phyloP scores from a whole-genome alignment of 2,888 invertebrate species.

The Caradrina clavipalpis region DNA sequence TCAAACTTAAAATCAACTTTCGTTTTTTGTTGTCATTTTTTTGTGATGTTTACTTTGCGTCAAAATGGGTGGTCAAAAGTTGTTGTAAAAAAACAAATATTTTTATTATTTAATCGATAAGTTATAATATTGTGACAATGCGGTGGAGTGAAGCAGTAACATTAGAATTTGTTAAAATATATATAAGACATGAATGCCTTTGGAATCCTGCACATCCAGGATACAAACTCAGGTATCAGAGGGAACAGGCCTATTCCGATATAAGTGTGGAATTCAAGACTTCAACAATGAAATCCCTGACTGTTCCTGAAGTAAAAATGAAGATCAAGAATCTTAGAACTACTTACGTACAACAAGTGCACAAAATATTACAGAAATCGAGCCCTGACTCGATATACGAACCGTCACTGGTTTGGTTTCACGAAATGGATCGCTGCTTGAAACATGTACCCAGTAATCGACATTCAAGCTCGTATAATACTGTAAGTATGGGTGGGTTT shows the following conservation, averaged over 20 bases:
- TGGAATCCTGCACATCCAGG: conserved; percentile 85
- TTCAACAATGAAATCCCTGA: conserved; percentile 75
- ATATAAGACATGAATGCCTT: conserved; percentile 86
- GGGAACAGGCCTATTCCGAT: conserved; percentile 80
- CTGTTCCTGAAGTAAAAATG: conserved; percentile 83
- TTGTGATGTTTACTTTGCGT: conserved; percentile 19
- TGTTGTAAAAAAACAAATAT: conserved; percentile 21
- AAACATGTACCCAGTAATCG: conserved; percentile 79
- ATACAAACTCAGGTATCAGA: conserved; percentile 81
- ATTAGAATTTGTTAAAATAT: conserved; percentile 86
- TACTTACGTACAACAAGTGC: conserved; percentile 87
- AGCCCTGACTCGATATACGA: conserved; percentile 80
- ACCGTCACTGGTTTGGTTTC: conserved; percentile 84
- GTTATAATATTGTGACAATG: conserved; percentile 68
- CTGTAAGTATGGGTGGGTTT: conserved; percentile 49
- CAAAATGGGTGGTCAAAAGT: conserved; percentile 12
- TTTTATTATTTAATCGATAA: conserved; percentile 8
- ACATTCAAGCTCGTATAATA: conserved; percentile 66
- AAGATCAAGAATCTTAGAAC: conserved; percentile 88
- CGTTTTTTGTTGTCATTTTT: neutral
- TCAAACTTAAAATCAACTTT: neutral
- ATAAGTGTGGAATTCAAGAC: conserved; percentile 79
- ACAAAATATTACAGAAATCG: conserved; percentile 85
- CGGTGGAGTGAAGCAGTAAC: conserved; percentile 88
- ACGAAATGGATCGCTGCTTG: conserved; percentile 84